Percentiles rank a stretch among this genome's conserved stretches.
Conservation (phyloP, 2,113 vertebrate species). For the Spheniscus mendiculus region DNA sequence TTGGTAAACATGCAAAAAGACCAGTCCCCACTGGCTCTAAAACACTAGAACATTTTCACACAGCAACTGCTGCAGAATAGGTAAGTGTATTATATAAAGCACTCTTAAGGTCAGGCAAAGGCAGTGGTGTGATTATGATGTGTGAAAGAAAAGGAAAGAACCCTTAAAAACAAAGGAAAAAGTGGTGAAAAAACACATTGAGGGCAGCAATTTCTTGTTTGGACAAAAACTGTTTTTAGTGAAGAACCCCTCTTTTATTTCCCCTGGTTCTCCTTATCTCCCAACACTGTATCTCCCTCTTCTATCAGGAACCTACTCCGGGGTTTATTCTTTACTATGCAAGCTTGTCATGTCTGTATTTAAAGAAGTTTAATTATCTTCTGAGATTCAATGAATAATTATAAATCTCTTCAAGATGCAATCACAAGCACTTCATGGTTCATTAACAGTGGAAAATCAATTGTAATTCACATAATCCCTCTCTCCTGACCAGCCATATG, state of each 20-base stretch:
- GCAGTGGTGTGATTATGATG: neutral
- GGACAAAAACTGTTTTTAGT: neutral
- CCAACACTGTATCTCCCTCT: neutral
- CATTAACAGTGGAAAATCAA: conserved; percentile 78
- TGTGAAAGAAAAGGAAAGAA: neutral
- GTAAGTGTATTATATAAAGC: neutral
- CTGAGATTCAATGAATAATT: conserved; percentile 80
- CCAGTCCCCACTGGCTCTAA: neutral
- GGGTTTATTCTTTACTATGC: conserved; percentile 61
- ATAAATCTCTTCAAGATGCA: conserved; percentile 82
- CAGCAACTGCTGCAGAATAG: neutral
- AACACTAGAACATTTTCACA: neutral
- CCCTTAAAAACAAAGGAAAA: neutral
- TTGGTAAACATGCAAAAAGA: neutral
- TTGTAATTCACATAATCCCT: conserved; percentile 73
- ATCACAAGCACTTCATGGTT: conserved; percentile 77
- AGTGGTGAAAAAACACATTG: neutral
- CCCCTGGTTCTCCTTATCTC: neutral
- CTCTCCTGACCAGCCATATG: conserved; percentile 61
- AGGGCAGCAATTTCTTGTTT: neutral
- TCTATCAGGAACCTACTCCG: conserved; percentile 21
- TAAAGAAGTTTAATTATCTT: conserved; percentile 84
- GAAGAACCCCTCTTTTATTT: neutral
- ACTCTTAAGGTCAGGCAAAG: neutral
- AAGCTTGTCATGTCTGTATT: conserved; percentile 75